Percentiles rank a stretch among this genome's conserved stretches.
Conservation (phyloP, 37 sponge, comb jelly and placozoan genomes). For the Crambe crambe region DNA sequence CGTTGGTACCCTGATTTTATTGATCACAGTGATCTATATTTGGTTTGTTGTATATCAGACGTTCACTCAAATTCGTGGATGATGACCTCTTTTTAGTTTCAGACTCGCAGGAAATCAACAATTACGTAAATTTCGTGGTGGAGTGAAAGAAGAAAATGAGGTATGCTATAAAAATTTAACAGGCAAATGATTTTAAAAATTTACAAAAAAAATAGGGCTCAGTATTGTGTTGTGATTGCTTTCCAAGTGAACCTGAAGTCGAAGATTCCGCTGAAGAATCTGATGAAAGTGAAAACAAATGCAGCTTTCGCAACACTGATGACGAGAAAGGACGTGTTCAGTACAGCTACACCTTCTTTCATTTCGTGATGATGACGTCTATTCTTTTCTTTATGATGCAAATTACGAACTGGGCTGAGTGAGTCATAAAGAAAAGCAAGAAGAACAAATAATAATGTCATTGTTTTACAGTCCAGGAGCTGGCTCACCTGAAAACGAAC, state of each 20-base stretch:
- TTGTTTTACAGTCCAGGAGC: not conserved
- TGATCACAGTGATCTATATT: slow-evolving; percentile 72
- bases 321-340: slow-evolving; percentile 91
- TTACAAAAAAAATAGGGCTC: slow-evolving; percentile 13
- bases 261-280: slow-evolving; percentile 5
- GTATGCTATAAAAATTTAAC: not conserved
- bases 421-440: slow-evolving; percentile 29
- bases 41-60: slow-evolving; percentile 46
- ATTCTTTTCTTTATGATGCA: slow-evolving; percentile 95
- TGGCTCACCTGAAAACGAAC: slow-evolving; percentile 42
- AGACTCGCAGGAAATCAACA: slow-evolving; percentile 43
- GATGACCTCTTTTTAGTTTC: slow-evolving; percentile 32
- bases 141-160: slow-evolving; percentile 59
- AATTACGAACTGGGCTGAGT: slow-evolving; percentile 97
- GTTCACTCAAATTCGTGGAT: not conserved
- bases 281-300: slow-evolving; percentile 46
- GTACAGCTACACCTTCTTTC: slow-evolving; percentile 99
- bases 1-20: slow-evolving; percentile 75
- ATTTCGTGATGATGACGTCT: slow-evolving; percentile 91
- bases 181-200: not conserved
- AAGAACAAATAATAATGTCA: too few relatives aligned
- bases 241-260: slow-evolving; percentile 35
- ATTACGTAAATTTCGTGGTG: slow-evolving; percentile 66
- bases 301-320: slow-evolving; percentile 50
- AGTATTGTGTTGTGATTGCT: slow-evolving; percentile 62